These are phyloP conservation scores for Iselma pallidipennis DNA, from an alignment of 2,888 invertebrate genomes.

Conservation along the genomic window DNA sequence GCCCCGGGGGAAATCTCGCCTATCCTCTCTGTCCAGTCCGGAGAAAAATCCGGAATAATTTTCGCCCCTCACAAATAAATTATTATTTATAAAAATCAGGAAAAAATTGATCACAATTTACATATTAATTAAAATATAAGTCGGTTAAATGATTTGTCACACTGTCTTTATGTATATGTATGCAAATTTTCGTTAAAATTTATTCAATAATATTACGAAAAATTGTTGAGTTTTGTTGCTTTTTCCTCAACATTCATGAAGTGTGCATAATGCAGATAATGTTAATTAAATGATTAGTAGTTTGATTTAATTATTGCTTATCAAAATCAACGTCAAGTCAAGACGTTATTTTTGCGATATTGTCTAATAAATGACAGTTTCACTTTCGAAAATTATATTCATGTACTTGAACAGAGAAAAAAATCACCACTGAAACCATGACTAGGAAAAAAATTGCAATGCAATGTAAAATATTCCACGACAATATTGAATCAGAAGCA, in stretches of 20 bases:
- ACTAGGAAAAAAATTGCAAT: too few relatives aligned
- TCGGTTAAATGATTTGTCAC: constrained; percentile 12
- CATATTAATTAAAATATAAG: constrained; percentile 9
- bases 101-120: too few relatives aligned
- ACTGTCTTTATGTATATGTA: neutral
- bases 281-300: constrained; percentile 9
- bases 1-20: too few relatives aligned
- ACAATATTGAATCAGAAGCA: neutral
- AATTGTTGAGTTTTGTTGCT: neutral
- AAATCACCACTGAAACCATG: neutral
- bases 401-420: neutral
- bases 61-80: too few relatives aligned
- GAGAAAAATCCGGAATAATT: too few relatives aligned
- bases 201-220: neutral
- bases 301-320: constrained; percentile 7
- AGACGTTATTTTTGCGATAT: neutral
- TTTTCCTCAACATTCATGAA: constrained; percentile 2
- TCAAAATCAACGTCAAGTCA: neutral
- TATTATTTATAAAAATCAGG: too few relatives aligned
- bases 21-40: too few relatives aligned
- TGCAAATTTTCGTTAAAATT: constrained; percentile 5
- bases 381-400: neutral
- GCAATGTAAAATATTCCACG: neutral
- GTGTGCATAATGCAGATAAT: neutral
- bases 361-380: neutral